These are phyloP conservation scores for Dicentrarchus labrax DNA, from an alignment of 2,113 vertebrate genomes.

Conservation along the genomic window DNA sequence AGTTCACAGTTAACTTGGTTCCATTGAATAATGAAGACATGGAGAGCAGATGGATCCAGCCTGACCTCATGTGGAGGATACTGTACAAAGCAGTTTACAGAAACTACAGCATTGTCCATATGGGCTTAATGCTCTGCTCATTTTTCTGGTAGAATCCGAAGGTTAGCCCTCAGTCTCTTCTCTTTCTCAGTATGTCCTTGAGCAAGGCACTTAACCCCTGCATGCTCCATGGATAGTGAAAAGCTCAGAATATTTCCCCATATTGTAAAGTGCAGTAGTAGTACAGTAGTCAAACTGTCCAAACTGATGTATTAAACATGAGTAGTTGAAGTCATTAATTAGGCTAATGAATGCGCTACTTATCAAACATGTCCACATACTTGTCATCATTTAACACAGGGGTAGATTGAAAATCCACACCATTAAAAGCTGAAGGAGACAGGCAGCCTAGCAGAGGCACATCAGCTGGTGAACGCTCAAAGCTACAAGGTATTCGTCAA, in stretches of 20 bases:
- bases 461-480: constrained; percentile 9
- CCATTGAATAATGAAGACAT: background rate
- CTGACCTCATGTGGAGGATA: constrained; percentile 73
- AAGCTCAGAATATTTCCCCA: background rate
- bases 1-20: constrained; percentile 17
- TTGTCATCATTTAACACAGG: background rate
- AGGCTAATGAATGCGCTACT: constrained; percentile 7
- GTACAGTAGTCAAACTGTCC: constrained; percentile 19
- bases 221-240: background rate
- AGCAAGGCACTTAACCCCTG: background rate
- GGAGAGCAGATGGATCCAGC: constrained; percentile 38
- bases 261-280: background rate
- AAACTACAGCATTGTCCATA: background rate
- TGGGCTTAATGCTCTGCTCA: background rate
- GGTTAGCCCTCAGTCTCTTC: background rate
- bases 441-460: background rate
- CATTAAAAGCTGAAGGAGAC: background rate
- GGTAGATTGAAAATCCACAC: background rate
- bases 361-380: constrained; percentile 27
- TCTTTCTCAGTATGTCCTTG: background rate
- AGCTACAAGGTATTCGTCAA: constrained; percentile 7
- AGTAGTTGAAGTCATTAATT: background rate
- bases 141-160: background rate
- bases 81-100: constrained; percentile 24
- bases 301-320: constrained; percentile 5